Base-by-base conservation (phyloP, 1,140 invertebrate genomes). In the Trinorchestia longiramus region DNA sequence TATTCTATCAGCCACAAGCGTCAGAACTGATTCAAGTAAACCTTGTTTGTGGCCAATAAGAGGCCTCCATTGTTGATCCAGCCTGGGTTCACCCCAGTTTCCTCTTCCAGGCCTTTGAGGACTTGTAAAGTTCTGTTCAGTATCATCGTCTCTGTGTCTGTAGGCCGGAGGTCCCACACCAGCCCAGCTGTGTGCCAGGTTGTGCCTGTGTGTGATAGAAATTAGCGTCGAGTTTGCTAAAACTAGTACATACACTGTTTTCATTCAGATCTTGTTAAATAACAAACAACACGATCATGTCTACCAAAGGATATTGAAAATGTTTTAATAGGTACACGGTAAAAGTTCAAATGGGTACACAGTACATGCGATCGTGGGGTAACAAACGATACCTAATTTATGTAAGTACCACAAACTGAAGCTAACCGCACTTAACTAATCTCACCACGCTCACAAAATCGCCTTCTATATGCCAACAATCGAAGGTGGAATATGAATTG, bases 51-150 rank as follows among this genome's bases (percentile, higher is more conserved):
- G 0, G 99, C 99, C 96, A 99, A 98, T 97, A 99, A 99, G 96
- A 99, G 97, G 42, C 99, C 99, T 0, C 99, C 99, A 97, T 99
- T 99, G 97, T 98, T 98, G 96, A 98, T 98, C 98, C 98, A 99
- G 0, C 99, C 99, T 0, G 99, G 98, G 97, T 98, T 98, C 17
- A 98, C 97, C 6, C 98, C 99, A 0, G 98, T 98, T 97, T 99
- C 98, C 95, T 98, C 97, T 97, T 99, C 98, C 43, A 99, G 97
- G 92, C 97, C 97, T 45, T 97, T 97, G 87, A 99, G 98, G 41
- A 99, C 97, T 23, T 97, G 97, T 95, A 98, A 97, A 0, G 98
- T 99, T 43, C 98, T 97, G 95, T 98, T 98, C 36, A 99, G 97
- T 88, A 99, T 97, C 97, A 98, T 98, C 23, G 99, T 98, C 97